A percentile compares a stretch with the other conserved stretches of the same genome.
Evolutionary conservation across 2,888 invertebrate genomes (phyloP).

Genomic region (Sphaeridia pumilis): DNA sequence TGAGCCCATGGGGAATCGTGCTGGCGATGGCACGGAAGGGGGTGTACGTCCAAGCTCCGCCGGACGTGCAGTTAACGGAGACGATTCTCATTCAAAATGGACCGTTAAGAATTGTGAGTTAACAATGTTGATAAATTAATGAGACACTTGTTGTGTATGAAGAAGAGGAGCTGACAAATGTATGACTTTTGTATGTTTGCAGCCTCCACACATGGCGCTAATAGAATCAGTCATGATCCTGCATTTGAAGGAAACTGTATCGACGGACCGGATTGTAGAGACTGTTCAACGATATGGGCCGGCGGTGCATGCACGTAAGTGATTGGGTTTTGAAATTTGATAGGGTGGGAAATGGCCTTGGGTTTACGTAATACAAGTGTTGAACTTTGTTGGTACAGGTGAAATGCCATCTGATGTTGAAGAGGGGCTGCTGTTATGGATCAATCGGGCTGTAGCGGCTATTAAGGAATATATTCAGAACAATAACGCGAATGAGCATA

Average conservation of each 20-base stretch:
- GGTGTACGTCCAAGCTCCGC: slow-evolving; percentile 67
- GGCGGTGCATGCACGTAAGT: slow-evolving; percentile 33
- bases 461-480: slow-evolving; percentile 47
- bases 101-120: slow-evolving; percentile 78
- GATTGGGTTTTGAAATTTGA: background rate
- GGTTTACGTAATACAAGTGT: slow-evolving; percentile 2
- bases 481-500: slow-evolving; percentile 34
- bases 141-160: no score
- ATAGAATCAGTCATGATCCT: slow-evolving; percentile 90
- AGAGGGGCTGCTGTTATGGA: slow-evolving; percentile 74
- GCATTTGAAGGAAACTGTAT: slow-evolving; percentile 84
- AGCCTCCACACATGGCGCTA: slow-evolving; percentile 91
- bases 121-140: no score
- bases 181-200: no score
- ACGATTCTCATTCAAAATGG: slow-evolving; percentile 91
- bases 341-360: no score
- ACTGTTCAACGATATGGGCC: slow-evolving; percentile 63
- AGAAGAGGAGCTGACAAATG: no score
- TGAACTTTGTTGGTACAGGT: slow-evolving; percentile 38
- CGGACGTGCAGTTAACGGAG: slow-evolving; percentile 82
- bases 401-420: slow-evolving; percentile 56
- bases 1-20: slow-evolving; percentile 89
- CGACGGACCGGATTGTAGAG: slow-evolving; percentile 70
- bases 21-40: slow-evolving; percentile 87
- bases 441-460: slow-evolving; percentile 73